phyloP scores from a whole-genome alignment of 1,140 invertebrate species.

The Heterodera schachtii region DNA sequence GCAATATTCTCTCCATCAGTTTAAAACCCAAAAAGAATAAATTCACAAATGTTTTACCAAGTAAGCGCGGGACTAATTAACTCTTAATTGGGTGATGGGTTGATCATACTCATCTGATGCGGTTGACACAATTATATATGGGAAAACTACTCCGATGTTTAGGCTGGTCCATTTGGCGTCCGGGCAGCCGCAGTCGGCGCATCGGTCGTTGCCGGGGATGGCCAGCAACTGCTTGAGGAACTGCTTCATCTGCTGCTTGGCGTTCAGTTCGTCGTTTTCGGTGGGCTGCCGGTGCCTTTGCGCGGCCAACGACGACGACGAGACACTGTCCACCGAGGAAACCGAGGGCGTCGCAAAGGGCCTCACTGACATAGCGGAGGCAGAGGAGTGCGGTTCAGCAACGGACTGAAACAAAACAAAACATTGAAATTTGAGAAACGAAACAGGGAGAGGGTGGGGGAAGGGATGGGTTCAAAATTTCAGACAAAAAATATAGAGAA shows the following conservation, averaged over 20 bases:
- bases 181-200: slow-evolving; percentile 57
- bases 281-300: not conserved
- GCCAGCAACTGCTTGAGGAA: slow-evolving; percentile 33
- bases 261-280: not conserved
- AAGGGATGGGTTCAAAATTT: too few species aligned
- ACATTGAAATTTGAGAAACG: too few species aligned
- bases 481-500: too few species aligned
- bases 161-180: slow-evolving; percentile 64
- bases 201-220: slow-evolving; percentile 53
- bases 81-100: not conserved
- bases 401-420: not conserved
- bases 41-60: too few species aligned
- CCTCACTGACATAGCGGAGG: not conserved
- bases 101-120: too few species aligned
- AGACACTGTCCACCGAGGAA: not conserved
- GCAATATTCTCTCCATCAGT: too few species aligned
- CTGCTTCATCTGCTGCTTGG: slow-evolving; percentile 28
- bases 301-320: too few species aligned
- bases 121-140: slow-evolving; percentile 17
- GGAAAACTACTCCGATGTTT: slow-evolving; percentile 57
- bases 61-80: not conserved
- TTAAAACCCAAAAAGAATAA: too few species aligned
- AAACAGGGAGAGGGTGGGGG: too few species aligned
- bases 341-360: not conserved
- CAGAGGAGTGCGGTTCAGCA: not conserved